Base-by-base conservation (phyloP, 2,797 vertebrate genomes). In the Peromyscus attwateri region DNA sequence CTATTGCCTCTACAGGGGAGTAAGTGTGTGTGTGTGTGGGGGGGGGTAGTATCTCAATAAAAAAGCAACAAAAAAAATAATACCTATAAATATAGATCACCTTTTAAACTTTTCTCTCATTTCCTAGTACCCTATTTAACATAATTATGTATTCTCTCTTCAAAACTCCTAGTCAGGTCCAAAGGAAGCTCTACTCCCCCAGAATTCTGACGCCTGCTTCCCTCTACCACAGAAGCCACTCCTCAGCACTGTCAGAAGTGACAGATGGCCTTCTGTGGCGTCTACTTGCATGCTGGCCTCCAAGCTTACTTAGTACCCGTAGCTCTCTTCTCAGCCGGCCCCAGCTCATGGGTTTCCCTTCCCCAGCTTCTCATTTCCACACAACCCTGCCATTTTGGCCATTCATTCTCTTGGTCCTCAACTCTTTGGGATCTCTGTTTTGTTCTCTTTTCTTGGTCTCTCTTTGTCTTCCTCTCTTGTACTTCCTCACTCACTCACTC, bases 91-190 rank as follows among this genome's bases (percentile, higher is more conserved):
- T n/a, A 0, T 82, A 91, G 81, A 40, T 87, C n/a, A 90, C 25
- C 25, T 79, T 64, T 29, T 92, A 60, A 92, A 83, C 16, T 25
- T 82, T 68, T 81, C 80, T 43, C 66, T 49, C 82, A 31, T 83
- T 92, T 43, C 90, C 46, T 37, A 95, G 62, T 14, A 87, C 19
- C 43, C 95, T 87, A 87, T 83, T 95, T 73, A 96, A 82, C 55
- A 60, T 40, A 94, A 95, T 93, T 95, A 79, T 19, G 87, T 0
- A 83, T 25, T 14, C 31, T 90, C 55, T 90, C 46, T 62, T 84
- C 79, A 94, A 97, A 84, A 77, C 21, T 71, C 52, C 62, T 55
- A 55, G 80, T 82, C 23, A 82, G 14, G 37, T 62, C 37, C 27
- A 83, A 62, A 83, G 14, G 57, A 83, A 82, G 43, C 25, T 14